Conservation (phyloP, 2,888 invertebrate species). For the Nymphalis polychloros region DNA sequence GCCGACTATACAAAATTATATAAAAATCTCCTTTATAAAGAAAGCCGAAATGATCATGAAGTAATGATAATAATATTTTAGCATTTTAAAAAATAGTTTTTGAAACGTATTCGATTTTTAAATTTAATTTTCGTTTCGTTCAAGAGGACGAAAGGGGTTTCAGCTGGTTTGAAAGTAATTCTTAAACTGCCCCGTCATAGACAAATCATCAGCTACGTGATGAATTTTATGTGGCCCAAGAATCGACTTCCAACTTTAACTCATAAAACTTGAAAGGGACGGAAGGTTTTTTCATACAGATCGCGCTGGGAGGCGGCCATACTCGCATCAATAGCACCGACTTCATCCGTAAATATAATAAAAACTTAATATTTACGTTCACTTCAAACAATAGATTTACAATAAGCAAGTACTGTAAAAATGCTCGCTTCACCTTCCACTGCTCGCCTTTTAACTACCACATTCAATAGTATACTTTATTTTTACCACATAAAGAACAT, state of each 20-base stretch:
- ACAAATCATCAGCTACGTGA: conserved; percentile 70
- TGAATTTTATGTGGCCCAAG: conserved; percentile 68
- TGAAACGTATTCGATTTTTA: not conserved
- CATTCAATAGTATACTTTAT: conserved; percentile 42
- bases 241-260: conserved; percentile 49
- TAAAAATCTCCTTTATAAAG: conserved; percentile 22
- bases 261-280: conserved; percentile 64
- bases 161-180: conserved; percentile 36
- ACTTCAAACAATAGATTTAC: conserved; percentile 72
- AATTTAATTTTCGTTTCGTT: not conserved
- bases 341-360: conserved; percentile 77
- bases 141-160: too few relatives aligned
- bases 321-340: conserved; percentile 61
- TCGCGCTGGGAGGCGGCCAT: conserved; percentile 76
- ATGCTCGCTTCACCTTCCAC: conserved; percentile 43
- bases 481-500: conserved; percentile 32
- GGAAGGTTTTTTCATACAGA: conserved; percentile 60
- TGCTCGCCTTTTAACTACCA: conserved; percentile 49
- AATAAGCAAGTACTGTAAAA: conserved; percentile 72
- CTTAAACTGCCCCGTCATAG: conserved; percentile 66
- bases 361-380: conserved; percentile 76
- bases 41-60: conserved; percentile 4
- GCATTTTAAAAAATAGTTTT: not conserved
- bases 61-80: not conserved
- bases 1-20: conserved; percentile 42